These are phyloP conservation scores for Pontoporia blainvillei DNA, from an alignment of 2,113 vertebrate genomes.

Conservation along the genomic window DNA sequence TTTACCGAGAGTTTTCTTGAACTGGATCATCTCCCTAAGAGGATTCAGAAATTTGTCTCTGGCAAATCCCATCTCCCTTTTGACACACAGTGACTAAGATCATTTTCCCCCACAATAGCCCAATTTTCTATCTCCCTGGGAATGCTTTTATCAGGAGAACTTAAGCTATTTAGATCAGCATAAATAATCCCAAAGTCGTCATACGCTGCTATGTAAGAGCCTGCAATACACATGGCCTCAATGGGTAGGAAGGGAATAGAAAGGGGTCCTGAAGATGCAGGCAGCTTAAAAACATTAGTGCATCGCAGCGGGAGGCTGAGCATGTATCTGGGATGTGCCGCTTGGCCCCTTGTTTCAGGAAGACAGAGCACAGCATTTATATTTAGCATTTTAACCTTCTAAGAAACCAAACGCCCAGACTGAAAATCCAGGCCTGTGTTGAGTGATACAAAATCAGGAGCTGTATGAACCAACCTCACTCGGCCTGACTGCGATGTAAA, in stretches of 20 bases:
- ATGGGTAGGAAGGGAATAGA: background rate
- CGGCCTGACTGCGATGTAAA: background rate
- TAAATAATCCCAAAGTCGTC: conserved; percentile 64
- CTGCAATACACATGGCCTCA: conserved; percentile 43
- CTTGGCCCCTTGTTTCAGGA: background rate
- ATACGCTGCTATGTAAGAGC: conserved; percentile 37
- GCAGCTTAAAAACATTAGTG: background rate
- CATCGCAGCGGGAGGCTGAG: conserved; percentile 15
- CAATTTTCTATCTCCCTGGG: background rate
- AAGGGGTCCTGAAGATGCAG: background rate
- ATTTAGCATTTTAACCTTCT: background rate
- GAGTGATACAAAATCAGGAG: background rate
- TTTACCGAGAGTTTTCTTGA: conserved; percentile 19
- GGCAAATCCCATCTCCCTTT: conserved; percentile 32
- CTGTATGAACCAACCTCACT: background rate
- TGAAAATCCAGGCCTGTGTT: background rate
- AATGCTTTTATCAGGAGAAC: conserved; percentile 58
- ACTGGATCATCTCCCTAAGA: conserved; percentile 24
- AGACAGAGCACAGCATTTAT: background rate
- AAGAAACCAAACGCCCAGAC: background rate
- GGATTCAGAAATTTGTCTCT: conserved; percentile 41
- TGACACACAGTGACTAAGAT: background rate
- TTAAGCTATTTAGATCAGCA: conserved; percentile 64
- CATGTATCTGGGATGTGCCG: background rate
- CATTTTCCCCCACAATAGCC: conserved; percentile 14